phyloP scores from a whole-genome alignment of 2,797 vertebrate genomes.

The Gambusia yucatana region DNA sequence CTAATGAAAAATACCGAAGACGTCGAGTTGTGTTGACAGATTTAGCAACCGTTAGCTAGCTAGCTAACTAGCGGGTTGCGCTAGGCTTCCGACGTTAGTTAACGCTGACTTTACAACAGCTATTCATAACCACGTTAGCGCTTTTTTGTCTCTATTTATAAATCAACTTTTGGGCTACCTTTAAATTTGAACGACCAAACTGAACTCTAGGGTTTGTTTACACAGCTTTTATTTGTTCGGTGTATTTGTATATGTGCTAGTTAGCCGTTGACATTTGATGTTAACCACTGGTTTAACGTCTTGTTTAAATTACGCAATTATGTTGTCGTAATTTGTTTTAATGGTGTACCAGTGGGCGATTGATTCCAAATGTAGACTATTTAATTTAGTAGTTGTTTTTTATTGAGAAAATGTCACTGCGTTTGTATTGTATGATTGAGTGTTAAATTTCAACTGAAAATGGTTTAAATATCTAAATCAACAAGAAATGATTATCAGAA shows the following conservation, averaged over 20 bases:
- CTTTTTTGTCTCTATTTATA: background rate
- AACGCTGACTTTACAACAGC: conserved; percentile 13
- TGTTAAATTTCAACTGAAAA: background rate
- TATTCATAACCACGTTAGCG: conserved; percentile 13
- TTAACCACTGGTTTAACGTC: conserved; percentile 44
- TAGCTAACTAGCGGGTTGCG: background rate
- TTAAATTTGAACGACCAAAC: background rate
- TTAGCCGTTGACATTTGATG: conserved; percentile 17
- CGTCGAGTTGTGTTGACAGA: conserved; percentile 38
- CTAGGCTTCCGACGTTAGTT: background rate
- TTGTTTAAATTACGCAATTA: conserved; percentile 1
- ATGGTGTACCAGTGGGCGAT: background rate
- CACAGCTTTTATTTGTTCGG: conserved; percentile 6
- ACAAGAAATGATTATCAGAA: background rate
- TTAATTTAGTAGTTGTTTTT: background rate
- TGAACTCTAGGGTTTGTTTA: background rate
- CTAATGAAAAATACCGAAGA: background rate
- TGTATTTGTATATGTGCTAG: background rate
- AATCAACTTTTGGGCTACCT: background rate
- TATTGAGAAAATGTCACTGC: background rate
- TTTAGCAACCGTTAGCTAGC: conserved; percentile 18
- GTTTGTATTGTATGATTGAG: background rate
- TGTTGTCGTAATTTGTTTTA: background rate
- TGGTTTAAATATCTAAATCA: background rate
- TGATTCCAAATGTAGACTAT: background rate